These are phyloP conservation scores for Monoplex corrugatus DNA, from an alignment of 2,888 invertebrate genomes.

Conservation along the genomic window DNA sequence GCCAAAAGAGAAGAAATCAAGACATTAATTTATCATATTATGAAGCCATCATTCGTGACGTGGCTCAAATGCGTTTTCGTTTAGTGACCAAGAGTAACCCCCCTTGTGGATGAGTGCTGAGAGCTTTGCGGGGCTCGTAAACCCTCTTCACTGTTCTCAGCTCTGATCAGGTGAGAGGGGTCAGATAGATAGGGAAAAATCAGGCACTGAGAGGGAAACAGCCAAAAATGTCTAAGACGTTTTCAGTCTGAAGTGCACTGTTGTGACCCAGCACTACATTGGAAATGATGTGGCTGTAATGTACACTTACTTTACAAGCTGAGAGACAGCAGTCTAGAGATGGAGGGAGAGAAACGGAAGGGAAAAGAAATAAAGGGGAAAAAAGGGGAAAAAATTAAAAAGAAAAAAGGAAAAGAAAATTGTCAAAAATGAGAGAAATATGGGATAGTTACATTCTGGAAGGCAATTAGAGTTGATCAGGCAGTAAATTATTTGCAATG, in stretches of 20 bases:
- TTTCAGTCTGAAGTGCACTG: no score
- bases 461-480: no score
- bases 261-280: no score
- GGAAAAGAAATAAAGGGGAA: neutral
- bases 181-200: neutral
- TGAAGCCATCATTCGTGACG: slow-evolving; percentile 46
- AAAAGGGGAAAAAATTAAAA: no score
- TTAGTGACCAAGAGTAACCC: slow-evolving; percentile 38
- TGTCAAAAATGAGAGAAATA: no score
- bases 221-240: slow-evolving; percentile 24
- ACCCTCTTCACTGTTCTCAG: slow-evolving; percentile 48
- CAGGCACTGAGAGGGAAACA: neutral
- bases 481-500: no score
- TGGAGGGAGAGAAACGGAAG: no score
- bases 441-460: no score
- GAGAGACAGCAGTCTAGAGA: neutral
- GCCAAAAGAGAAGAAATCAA: slow-evolving; percentile 45
- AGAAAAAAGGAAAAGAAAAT: neutral
- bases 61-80: slow-evolving; percentile 52
- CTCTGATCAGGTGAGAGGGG: slow-evolving; percentile 34
- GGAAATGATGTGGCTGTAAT: slow-evolving; percentile 43
- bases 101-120: slow-evolving; percentile 46
- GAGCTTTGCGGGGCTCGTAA: slow-evolving; percentile 49
- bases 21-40: slow-evolving; percentile 52
- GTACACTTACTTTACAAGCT: slow-evolving; percentile 30